These are phyloP conservation scores for Plagodis pulveraria DNA, from an alignment of 2,888 invertebrate species.

Conservation along the genomic window DNA sequence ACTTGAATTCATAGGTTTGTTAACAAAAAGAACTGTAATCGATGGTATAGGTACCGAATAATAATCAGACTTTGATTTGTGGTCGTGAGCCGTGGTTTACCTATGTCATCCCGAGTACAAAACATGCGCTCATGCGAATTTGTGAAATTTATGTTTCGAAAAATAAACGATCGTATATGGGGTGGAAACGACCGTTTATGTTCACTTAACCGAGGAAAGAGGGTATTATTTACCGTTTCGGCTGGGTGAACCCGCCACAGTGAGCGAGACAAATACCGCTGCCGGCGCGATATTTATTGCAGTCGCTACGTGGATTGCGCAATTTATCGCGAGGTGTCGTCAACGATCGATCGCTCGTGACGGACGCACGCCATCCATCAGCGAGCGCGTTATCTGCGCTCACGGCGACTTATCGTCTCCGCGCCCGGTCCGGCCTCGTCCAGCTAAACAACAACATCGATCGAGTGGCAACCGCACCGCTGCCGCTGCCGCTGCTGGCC, in stretches of 20 bases:
- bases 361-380: conserved; percentile 79
- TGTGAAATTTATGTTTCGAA: conserved; percentile 82
- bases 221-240: conserved; percentile 85
- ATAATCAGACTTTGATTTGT: conserved; percentile 39
- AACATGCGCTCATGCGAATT: conserved; percentile 74
- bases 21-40: neutral
- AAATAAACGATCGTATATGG: conserved; percentile 84
- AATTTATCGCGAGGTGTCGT: conserved; percentile 84
- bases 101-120: conserved; percentile 54
- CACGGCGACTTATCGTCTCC: conserved; percentile 77
- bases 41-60: conserved; percentile 4
- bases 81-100: conserved; percentile 46
- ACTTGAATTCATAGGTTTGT: too few relatives aligned
- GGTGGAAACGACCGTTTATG: conserved; percentile 85
- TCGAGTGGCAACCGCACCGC: conserved; percentile 42
- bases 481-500: conserved; percentile 44
- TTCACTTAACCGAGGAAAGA: conserved; percentile 85
- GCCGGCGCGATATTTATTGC: conserved; percentile 81
- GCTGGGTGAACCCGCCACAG: conserved; percentile 81
- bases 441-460: conserved; percentile 66
- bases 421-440: conserved; percentile 38
- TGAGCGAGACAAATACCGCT: conserved; percentile 83
- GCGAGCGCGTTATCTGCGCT: conserved; percentile 80
- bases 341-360: conserved; percentile 80
- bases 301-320: conserved; percentile 82